These are phyloP conservation scores for Rhyzopertha dominica DNA, from an alignment of 1,140 invertebrate species.

Conservation along the genomic window DNA sequence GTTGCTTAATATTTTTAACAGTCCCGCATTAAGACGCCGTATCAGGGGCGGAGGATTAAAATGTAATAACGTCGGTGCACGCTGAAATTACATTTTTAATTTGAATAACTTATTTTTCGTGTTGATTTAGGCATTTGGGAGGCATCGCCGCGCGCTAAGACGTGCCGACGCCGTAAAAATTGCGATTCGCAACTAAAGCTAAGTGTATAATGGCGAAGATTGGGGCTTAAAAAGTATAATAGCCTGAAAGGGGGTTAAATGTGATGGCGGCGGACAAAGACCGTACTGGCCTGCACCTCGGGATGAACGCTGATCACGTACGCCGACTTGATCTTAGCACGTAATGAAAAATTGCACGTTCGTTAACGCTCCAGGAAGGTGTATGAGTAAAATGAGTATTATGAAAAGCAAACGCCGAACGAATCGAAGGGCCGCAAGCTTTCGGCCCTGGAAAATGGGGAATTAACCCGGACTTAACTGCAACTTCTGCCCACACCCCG, in stretches of 20 bases:
- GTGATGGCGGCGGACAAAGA: constrained; percentile 17
- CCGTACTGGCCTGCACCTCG: constrained; percentile 12
- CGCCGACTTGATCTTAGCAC: constrained; percentile 51
- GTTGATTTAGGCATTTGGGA: constrained; percentile 57
- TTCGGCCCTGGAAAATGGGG: too few relatives aligned
- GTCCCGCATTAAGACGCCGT: constrained; percentile 36
- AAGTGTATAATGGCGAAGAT: constrained; percentile 60
- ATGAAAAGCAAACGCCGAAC: constrained; percentile 7
- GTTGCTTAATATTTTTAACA: constrained; percentile 44
- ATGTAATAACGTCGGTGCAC: constrained; percentile 44
- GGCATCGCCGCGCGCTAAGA: constrained; percentile 51
- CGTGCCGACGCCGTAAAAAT: constrained; percentile 59
- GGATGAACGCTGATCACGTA: constrained; percentile 43
- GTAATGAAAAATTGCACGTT: constrained; percentile 56
- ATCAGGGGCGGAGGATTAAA: constrained; percentile 44
- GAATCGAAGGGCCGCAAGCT: constrained; percentile 5
- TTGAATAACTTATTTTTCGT: constrained; percentile 61
- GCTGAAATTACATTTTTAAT: constrained; percentile 62
- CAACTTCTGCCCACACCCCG: too few relatives aligned
- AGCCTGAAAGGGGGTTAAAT: constrained; percentile 40
- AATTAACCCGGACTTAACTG: too few relatives aligned
- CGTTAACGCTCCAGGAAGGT: constrained; percentile 33
- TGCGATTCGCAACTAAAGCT: constrained; percentile 59
- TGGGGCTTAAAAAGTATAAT: constrained; percentile 62
- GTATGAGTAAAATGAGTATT: constrained; percentile 14